phyloP scores from a whole-genome alignment of 37 sponge, comb jelly and placozoan species.

The Aplysina aerophoba region DNA sequence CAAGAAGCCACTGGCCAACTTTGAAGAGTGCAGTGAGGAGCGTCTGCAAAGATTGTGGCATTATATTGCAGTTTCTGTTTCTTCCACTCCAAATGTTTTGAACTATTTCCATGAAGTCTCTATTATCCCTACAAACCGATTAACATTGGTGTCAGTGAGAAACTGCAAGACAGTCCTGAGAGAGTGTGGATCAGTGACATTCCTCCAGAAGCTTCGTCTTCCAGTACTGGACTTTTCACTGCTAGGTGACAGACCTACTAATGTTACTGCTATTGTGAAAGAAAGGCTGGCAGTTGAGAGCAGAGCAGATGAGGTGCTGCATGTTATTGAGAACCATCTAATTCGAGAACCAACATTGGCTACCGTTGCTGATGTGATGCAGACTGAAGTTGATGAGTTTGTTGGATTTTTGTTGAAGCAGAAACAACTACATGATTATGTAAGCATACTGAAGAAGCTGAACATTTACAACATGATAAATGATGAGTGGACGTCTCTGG shows the following conservation, averaged over 20 bases:
- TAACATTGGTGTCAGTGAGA: neutral
- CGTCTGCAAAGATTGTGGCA: neutral
- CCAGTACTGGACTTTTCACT: constrained; percentile 14
- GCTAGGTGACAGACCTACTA: neutral
- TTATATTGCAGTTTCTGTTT: neutral
- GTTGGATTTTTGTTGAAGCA: neutral
- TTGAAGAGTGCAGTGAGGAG: neutral
- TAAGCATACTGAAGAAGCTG: neutral
- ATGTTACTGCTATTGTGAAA: neutral
- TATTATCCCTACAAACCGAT: constrained; percentile 23
- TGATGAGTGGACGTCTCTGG: constrained; percentile 2
- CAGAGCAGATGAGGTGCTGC: neutral
- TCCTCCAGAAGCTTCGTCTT: neutral
- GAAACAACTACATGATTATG: neutral
- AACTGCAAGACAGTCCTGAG: constrained; percentile 3
- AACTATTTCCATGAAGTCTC: neutral
- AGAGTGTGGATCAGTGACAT: constrained; percentile 5
- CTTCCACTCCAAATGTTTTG: neutral
- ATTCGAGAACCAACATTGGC: no score
- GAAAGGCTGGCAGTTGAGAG: constrained; percentile 18
- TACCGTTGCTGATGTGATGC: neutral
- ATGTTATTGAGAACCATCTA: neutral
- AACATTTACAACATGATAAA: neutral
- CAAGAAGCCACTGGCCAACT: neutral
- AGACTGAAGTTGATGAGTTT: neutral